Evolutionary conservation across 2,113 vertebrate species (phyloP).

Genomic region (Nothoprocta perdicaria): DNA sequence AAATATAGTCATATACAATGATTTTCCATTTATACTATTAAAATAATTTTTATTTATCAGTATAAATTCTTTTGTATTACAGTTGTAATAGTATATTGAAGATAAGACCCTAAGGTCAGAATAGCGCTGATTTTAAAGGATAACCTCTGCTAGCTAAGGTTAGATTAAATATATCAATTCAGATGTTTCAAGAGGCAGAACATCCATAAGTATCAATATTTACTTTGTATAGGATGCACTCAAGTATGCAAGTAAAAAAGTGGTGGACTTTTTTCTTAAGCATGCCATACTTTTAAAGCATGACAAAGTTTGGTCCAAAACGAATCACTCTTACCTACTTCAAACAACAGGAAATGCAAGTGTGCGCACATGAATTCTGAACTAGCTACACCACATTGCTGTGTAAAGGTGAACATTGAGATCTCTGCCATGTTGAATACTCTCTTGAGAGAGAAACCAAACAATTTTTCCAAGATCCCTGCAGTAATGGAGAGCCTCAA

Average conservation of each 20-base stretch:
- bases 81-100: neutral
- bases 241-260: neutral
- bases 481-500: neutral
- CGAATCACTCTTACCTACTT: neutral
- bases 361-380: neutral
- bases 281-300: too few relatives aligned
- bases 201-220: slow-evolving; percentile 8
- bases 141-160: neutral
- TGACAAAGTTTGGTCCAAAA: neutral
- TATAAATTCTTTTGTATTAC: neutral
- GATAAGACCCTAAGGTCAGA: neutral
- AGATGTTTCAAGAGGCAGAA: slow-evolving; percentile 34
- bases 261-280: neutral
- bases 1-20: slow-evolving; percentile 21
- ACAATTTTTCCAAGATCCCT: neutral
- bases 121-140: neutral
- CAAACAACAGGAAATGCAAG: neutral
- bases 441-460: neutral
- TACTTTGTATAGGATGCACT: neutral
- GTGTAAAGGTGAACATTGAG: neutral
- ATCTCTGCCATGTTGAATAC: neutral
- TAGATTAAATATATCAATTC: neutral
- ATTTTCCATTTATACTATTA: neutral
- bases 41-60: neutral
- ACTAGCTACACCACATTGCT: neutral